phyloP scores from a whole-genome alignment of 2,797 vertebrate genomes.

The Sarcophilus harrisii region DNA sequence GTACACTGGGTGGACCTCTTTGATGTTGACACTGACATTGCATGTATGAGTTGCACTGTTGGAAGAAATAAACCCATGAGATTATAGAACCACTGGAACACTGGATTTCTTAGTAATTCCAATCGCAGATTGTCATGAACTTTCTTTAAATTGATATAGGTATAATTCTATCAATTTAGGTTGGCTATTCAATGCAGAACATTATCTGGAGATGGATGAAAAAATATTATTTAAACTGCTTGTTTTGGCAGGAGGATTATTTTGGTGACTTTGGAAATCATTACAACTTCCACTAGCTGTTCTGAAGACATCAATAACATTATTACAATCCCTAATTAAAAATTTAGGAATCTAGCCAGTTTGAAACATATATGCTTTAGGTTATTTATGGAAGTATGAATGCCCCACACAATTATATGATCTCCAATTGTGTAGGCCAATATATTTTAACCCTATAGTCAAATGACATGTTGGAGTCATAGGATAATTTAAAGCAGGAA shows the following conservation, averaged over 20 bases:
- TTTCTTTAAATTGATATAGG: background rate
- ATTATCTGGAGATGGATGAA: background rate
- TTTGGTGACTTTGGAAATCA: conserved; percentile 37
- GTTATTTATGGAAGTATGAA: conserved; percentile 61
- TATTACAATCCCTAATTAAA: conserved; percentile 62
- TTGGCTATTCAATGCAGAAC: background rate
- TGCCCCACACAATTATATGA: conserved; percentile 59
- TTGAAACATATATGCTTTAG: conserved; percentile 62
- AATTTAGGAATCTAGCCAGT: conserved; percentile 65
- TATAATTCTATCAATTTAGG: background rate
- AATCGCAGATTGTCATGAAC: background rate
- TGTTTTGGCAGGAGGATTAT: background rate
- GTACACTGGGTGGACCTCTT: background rate
- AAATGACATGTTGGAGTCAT: background rate
- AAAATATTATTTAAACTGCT: background rate
- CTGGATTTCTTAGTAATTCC: background rate
- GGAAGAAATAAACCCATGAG: background rate
- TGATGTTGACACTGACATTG: background rate
- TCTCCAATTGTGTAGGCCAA: background rate
- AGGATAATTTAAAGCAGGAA: background rate
- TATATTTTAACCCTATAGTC: conserved; percentile 18
- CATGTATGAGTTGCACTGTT: background rate
- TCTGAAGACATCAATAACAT: conserved; percentile 51
- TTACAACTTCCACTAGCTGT: background rate
- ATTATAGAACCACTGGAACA: background rate